phyloP scores from a whole-genome alignment of 2,113 vertebrate species.

The Cnemophilus loriae region DNA sequence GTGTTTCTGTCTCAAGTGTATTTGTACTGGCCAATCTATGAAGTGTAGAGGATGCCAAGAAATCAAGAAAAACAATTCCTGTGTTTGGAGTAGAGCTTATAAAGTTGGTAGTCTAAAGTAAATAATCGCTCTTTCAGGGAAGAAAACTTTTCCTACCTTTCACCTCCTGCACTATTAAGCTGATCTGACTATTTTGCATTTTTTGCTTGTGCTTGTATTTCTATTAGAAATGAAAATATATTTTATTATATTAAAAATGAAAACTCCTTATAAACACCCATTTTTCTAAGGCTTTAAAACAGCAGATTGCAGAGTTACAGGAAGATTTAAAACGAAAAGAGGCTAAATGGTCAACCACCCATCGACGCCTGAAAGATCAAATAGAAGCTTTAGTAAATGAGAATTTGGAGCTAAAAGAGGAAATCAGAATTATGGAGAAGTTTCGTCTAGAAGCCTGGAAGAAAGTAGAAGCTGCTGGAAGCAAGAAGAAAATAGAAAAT shows the following conservation, averaged over 20 bases:
- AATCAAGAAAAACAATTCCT: neutral
- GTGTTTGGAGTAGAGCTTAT: neutral
- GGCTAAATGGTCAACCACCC: conserved; percentile 85
- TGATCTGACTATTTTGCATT: neutral
- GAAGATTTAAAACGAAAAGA: conserved; percentile 88
- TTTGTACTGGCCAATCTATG: neutral
- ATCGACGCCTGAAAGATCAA: conserved; percentile 84
- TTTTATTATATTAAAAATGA: neutral
- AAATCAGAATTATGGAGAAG: conserved; percentile 85
- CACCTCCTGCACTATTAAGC: neutral
- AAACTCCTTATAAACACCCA: neutral
- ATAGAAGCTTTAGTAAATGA: conserved; percentile 82
- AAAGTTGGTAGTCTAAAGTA: neutral
- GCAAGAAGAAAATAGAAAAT: conserved; percentile 32
- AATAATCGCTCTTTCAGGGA: neutral
- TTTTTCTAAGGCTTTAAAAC: conserved; percentile 79
- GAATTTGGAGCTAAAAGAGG: conserved; percentile 81
- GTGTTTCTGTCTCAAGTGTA: neutral
- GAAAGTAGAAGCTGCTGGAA: conserved; percentile 66
- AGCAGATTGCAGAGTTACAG: conserved; percentile 84
- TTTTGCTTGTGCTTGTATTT: neutral
- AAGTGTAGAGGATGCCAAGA: neutral
- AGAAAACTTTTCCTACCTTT: neutral
- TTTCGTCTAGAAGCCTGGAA: conserved; percentile 87
- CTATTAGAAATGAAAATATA: neutral